These are phyloP conservation scores for Ciconia stormi DNA, from an alignment of 2,113 vertebrate species.

Conservation along the genomic window DNA sequence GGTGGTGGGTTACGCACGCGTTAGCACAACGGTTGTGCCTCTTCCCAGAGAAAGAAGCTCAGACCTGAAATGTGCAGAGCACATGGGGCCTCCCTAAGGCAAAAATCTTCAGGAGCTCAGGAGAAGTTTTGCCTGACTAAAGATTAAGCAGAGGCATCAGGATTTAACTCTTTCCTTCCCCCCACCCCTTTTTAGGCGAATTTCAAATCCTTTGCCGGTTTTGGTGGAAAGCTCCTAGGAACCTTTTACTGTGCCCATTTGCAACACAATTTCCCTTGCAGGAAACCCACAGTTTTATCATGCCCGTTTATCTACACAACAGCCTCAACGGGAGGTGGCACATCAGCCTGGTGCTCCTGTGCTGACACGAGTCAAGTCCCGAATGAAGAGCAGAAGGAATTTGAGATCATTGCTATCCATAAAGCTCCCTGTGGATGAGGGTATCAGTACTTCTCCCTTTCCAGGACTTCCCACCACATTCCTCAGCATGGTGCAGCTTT, in stretches of 20 bases:
- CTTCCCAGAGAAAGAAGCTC: not conserved
- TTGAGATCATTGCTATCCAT: not conserved
- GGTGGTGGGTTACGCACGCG: fast-evolving
- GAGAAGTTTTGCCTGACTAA: not conserved
- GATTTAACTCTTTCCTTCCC: not conserved
- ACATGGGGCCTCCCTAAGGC: not conserved
- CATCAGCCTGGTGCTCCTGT: not conserved
- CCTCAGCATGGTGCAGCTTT: not conserved
- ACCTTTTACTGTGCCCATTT: not conserved
- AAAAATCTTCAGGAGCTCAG: not conserved
- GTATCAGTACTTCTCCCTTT: not conserved
- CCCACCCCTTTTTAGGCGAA: fast-evolving
- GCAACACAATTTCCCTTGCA: not conserved
- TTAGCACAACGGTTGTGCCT: not conserved
- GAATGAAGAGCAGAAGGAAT: not conserved
- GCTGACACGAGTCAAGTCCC: not conserved
- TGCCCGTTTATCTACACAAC: not conserved
- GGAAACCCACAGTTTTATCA: not conserved
- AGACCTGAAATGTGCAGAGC: not conserved
- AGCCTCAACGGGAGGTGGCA: fast-evolving
- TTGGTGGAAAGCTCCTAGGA: not conserved
- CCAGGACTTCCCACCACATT: not conserved
- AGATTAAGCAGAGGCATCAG: not conserved
- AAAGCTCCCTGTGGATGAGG: not conserved
- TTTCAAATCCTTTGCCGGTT: not conserved